Base-by-base conservation (phyloP, 30 jellyfish, hydroid and myxozoan genomes). In the Nemopilema nomurai region DNA sequence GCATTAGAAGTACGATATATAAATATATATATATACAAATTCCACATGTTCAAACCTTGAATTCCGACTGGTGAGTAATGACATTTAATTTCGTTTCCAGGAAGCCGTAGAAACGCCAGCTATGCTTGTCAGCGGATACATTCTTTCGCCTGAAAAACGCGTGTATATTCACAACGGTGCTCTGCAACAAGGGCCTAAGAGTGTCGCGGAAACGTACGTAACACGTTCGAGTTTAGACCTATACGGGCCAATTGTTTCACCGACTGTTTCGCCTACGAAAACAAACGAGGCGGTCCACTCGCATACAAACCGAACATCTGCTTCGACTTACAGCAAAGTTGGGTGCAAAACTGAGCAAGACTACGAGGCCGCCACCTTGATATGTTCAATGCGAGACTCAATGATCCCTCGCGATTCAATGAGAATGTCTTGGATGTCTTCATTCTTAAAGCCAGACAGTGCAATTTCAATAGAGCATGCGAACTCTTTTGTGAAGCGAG, bases 211-310 rank as follows among this genome's bases (percentile, higher is more conserved):
- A 41, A 83, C 92, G 0, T 83, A 41, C 62, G 86, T 83, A 57
- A 83, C 92, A 21, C 31, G 86, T 28, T 83, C 92, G 49, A 24
- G 73, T 69, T 78, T 83, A 8, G 86, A 83, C 57, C 52, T 77
- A 70, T 83, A 71, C 64, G 92, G 92, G 73, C 92, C 92, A 19
- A 83, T 83, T 17, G 92, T 83, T 4, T 83, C 92, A 16, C 92
- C 92, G 0, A 72, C 85, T 23, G 69, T 71, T 23, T 83, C 92
- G 33, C 92, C 92, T 6, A 83, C 92, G 16, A 72, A 28, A 41
- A 63, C 92, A 4, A 25, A 62, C 65, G 92, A 83, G 33, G 74
- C 76, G 4, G 49, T 24, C 77, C 67, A 31, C 0, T 3, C 70
- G 19, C 32, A 68, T 0, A 41, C 41, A 17, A 50, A 18, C 20